Base-by-base conservation (phyloP, 2,888 invertebrate species). In the Pandemis heparana region DNA sequence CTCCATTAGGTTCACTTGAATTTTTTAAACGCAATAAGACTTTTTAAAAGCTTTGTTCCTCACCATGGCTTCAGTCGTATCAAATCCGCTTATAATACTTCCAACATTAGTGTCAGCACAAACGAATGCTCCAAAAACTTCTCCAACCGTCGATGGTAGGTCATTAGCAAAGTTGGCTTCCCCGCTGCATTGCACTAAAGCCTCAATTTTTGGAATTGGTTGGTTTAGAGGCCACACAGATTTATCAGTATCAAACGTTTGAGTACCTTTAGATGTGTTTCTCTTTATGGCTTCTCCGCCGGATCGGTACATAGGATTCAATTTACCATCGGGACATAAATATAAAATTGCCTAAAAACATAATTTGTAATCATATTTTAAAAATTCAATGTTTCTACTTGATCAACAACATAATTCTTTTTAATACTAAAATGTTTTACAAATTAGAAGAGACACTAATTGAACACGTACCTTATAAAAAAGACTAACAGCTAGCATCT, bases 381-480 rank as follows among this genome's bases (percentile, higher is more conserved):
- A n/a, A n/a, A n/a, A n/a, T n/a, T n/a, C n/a, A n/a, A n/a, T n/a
- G n/a, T n/a, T n/a, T n/a, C n/a, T n/a, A n/a, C n/a, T n/a, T n/a
- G n/a, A n/a, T n/a, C n/a, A n/a, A n/a, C n/a, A n/a, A n/a, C n/a
- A n/a, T n/a, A n/a, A 32, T 32, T 32, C 23, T 32, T 32, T 32
- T 32, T 32, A 32, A 32, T 32, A 41, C 43, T 43, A 43, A 43
- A 43, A 43, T 4, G 14, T 6, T 48, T 48, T 6, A 14, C 14
- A n/a, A 3, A 53, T 43, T 5, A 9, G 3, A 32, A n/a, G n/a
- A n/a, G n/a, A n/a, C n/a, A n/a, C n/a, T n/a, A n/a, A n/a, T n/a
- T n/a, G n/a, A n/a, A n/a, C n/a, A n/a, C n/a, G 6, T 84, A 96
- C 96, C 93, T 96, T 97, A 84, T 96, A 97, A 80, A 96, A 95